A percentile compares a stretch with the other conserved stretches of the same genome.
phyloP scores from a whole-genome alignment of 2,797 vertebrate genomes.

The Numenius phaeopus region DNA sequence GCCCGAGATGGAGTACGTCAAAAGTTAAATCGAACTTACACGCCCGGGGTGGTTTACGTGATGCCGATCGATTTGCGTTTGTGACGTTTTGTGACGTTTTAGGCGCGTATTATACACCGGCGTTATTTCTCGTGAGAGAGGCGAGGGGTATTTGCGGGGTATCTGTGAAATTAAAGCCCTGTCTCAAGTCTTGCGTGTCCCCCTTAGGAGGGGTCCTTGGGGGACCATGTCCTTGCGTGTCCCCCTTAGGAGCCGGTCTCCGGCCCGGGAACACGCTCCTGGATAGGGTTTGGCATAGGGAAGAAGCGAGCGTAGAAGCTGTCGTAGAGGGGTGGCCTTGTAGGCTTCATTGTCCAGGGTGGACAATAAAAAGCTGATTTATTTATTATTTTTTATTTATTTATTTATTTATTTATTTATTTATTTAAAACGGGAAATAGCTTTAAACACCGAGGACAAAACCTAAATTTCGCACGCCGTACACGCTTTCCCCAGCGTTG shows the following conservation, averaged over 20 bases:
- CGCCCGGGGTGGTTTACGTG: background rate
- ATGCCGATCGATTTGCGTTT: background rate
- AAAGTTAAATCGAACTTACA: rapidly evolving
- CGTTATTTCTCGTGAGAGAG: background rate
- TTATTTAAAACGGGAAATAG: background rate
- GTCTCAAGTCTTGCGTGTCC: background rate
- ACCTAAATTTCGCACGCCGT: background rate
- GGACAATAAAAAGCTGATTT: background rate
- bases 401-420: background rate
- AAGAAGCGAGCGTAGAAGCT: background rate
- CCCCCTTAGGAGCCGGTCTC: background rate
- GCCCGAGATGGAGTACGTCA: rapidly evolving
- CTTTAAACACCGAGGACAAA: background rate
- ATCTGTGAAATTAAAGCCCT: background rate
- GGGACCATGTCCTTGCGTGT: too few species aligned
- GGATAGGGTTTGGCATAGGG: background rate
- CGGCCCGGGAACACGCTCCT: background rate
- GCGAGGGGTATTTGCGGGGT: background rate
- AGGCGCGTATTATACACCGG: background rate
- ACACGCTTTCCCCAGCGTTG: background rate
- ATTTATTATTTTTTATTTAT: too few species aligned
- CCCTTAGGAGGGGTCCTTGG: background rate
- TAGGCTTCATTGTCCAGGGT: background rate
- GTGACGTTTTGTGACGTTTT: background rate
- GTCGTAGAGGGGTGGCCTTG: background rate